These are phyloP conservation scores for Pegea sp. DNA, from an alignment of 23 tunicate genomes.

Conservation along the genomic window DNA sequence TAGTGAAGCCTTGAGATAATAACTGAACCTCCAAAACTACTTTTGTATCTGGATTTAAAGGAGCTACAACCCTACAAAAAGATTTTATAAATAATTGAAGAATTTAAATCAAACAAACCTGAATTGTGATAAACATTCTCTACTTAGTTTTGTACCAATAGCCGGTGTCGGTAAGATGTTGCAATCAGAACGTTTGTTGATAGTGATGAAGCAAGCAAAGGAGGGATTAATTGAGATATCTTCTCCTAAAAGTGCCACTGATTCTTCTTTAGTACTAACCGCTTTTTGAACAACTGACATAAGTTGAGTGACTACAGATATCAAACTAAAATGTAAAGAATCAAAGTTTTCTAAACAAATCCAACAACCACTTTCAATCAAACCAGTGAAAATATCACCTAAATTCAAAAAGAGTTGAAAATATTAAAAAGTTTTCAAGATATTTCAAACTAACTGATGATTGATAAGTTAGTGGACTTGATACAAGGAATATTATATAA, in stretches of 20 bases:
- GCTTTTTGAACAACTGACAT: conserved; percentile 41
- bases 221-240: too few relatives aligned
- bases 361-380: conserved; percentile 90
- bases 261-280: conserved; percentile 9
- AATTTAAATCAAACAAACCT: conserved; percentile 14
- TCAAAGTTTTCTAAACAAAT: conserved; percentile 25
- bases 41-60: conserved; percentile 19
- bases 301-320: conserved; percentile 66
- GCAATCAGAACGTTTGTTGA: too few relatives aligned
- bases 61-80: conserved; percentile 24
- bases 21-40: conserved; percentile 40
- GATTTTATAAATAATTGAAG: background rate
- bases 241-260: conserved; percentile 49
- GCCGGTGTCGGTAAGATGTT: too few relatives aligned
- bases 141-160: conserved; percentile 13
- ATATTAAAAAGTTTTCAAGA: background rate
- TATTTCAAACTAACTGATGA: too few relatives aligned
- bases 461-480: too few relatives aligned
- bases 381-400: conserved; percentile 85
- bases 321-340: conserved; percentile 11
- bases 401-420: background rate
- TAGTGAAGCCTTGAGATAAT: conserved; percentile 78
- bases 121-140: conserved; percentile 23
- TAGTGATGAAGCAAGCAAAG: conserved; percentile 68
- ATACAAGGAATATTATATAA: conserved; percentile 50